Evolutionary conservation across 2,888 invertebrate genomes (phyloP).

Genomic region (Caenorhabditis sp.): DNA sequence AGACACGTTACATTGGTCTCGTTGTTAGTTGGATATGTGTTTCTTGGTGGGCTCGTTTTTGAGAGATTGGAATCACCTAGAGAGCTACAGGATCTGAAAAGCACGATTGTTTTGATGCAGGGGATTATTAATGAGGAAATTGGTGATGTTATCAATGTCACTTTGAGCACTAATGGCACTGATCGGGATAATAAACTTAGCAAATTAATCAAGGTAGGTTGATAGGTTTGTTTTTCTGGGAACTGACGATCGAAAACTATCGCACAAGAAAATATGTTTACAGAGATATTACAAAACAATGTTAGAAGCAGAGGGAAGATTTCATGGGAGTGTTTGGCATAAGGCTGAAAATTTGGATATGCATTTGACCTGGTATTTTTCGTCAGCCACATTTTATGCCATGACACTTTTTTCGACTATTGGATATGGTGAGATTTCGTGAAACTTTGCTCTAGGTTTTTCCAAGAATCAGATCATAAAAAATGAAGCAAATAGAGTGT

Average conservation of each 20-base stretch:
- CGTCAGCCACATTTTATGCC: slow-evolving; percentile 57
- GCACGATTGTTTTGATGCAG: slow-evolving; percentile 41
- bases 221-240: neutral
- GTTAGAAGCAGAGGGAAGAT: slow-evolving; percentile 55
- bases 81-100: slow-evolving; percentile 46
- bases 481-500: too few species aligned
- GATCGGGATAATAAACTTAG: slow-evolving; percentile 30
- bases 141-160: slow-evolving; percentile 37
- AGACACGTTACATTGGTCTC: slow-evolving; percentile 53
- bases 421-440: slow-evolving; percentile 53
- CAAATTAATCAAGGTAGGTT: slow-evolving; percentile 35
- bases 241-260: too few species aligned
- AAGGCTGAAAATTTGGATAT: slow-evolving; percentile 61
- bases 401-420: slow-evolving; percentile 63
- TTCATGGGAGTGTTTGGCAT: slow-evolving; percentile 58
- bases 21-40: slow-evolving; percentile 46
- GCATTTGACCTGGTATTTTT: slow-evolving; percentile 56
- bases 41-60: slow-evolving; percentile 56
- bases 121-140: slow-evolving; percentile 42
- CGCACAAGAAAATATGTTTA: slow-evolving; percentile 10
- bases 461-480: too few species aligned
- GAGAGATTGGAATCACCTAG: slow-evolving; percentile 50
- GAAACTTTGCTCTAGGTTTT: too few species aligned
- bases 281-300: slow-evolving; percentile 58
- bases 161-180: slow-evolving; percentile 36